phyloP scores from a whole-genome alignment of 2,113 vertebrate genomes.

The Cyanoramphus novaezelandiae region DNA sequence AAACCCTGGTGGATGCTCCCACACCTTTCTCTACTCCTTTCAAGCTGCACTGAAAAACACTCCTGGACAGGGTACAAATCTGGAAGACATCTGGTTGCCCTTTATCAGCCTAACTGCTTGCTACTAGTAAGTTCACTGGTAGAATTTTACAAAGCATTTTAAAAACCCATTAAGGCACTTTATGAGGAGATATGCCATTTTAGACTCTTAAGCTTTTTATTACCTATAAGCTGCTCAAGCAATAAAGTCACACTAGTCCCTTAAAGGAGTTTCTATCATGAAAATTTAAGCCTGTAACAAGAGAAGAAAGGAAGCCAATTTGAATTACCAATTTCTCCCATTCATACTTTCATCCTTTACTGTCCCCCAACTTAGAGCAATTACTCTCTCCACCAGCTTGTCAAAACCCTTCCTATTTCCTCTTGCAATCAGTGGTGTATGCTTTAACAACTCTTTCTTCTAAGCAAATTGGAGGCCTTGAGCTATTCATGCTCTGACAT shows the following conservation, averaged over 20 bases:
- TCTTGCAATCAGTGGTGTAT: not conserved
- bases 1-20: not conserved
- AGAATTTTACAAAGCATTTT: not conserved
- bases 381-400: not conserved
- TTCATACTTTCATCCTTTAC: not conserved
- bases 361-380: not conserved
- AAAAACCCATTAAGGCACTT: not conserved
- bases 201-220: not conserved
- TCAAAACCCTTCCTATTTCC: not conserved
- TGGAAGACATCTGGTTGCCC: not conserved
- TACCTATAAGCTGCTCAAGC: not conserved
- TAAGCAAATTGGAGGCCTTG: not conserved
- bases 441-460: not conserved
- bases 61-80: not conserved
- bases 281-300: not conserved
- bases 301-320: not conserved
- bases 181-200: not conserved
- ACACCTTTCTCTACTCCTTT: not conserved
- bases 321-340: not conserved
- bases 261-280: not conserved
- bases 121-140: not conserved
- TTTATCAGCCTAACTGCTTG: not conserved
- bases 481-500: not conserved
- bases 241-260: not conserved
- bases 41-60: not conserved